phyloP scores from a whole-genome alignment of 2,113 vertebrate species.

The Oryzias woworae region DNA sequence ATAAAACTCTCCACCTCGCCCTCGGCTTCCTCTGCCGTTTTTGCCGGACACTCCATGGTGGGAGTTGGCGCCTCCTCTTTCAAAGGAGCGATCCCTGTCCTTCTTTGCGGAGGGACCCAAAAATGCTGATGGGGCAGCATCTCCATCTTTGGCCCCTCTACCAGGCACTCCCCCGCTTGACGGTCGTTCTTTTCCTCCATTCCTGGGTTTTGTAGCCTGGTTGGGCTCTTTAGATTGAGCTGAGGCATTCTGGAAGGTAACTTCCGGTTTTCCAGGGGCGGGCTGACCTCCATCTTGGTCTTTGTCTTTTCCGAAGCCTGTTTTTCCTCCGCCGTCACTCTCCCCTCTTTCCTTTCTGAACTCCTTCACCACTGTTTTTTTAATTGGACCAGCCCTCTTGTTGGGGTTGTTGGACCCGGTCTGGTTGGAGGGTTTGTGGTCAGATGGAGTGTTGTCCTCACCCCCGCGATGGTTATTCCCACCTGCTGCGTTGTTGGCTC shows the following conservation, averaged over 20 bases:
- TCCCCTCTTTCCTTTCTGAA: slow-evolving; percentile 75
- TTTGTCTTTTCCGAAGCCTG: slow-evolving; percentile 73
- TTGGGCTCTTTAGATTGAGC: slow-evolving; percentile 60
- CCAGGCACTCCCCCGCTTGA: slow-evolving; percentile 44
- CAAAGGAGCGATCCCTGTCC: slow-evolving; percentile 82
- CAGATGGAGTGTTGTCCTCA: slow-evolving; percentile 64
- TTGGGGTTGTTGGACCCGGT: slow-evolving; percentile 60
- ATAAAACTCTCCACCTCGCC: slow-evolving; percentile 86
- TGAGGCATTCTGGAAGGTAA: slow-evolving; percentile 53
- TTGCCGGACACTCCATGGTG: slow-evolving; percentile 67
- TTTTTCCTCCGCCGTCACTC: slow-evolving; percentile 72
- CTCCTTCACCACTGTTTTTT: slow-evolving; percentile 80
- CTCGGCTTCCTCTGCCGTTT: slow-evolving; percentile 72
- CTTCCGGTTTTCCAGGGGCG: slow-evolving; percentile 63
- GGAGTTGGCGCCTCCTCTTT: slow-evolving; percentile 59
- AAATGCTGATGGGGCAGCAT: slow-evolving; percentile 56
- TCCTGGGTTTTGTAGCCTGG: slow-evolving; percentile 63
- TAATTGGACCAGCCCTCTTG: slow-evolving; percentile 84
- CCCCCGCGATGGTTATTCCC: slow-evolving; percentile 58
- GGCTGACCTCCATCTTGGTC: slow-evolving; percentile 70
- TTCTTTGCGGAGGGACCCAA: slow-evolving; percentile 65
- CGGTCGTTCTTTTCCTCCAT: slow-evolving; percentile 72
- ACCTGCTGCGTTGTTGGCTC: slow-evolving; percentile 70
- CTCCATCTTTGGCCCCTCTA: slow-evolving; percentile 73
- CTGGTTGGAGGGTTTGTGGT: slow-evolving; percentile 69